phyloP scores from a whole-genome alignment of 1,140 invertebrate species.

The Tetramorium alpestre region DNA sequence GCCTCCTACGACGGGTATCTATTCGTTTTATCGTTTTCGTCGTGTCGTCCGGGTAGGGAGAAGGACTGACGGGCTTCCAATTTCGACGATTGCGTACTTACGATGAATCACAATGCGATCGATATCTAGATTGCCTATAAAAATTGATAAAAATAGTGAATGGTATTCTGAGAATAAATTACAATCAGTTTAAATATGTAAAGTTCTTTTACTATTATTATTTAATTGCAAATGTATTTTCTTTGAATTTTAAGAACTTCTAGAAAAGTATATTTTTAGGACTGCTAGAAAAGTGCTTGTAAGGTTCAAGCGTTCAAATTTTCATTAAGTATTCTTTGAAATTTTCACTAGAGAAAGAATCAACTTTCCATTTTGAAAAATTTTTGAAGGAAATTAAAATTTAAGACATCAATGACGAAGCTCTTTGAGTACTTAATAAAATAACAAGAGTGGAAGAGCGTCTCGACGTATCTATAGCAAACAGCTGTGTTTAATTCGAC shows the following conservation, averaged over 20 bases:
- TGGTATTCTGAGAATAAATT: not conserved
- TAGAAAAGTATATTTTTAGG: not conserved
- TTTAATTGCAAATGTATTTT: not conserved
- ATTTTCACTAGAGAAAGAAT: not conserved
- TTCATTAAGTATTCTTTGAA: not conserved
- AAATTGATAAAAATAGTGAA: not conserved
- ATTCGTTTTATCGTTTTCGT: constrained; percentile 42
- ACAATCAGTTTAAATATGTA: not conserved
- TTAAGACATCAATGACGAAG: not conserved
- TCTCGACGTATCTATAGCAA: not conserved
- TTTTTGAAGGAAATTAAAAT: not conserved
- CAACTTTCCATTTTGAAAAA: not conserved
- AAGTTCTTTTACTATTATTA: not conserved
- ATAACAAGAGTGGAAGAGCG: not conserved
- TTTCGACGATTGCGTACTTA: constrained; percentile 69
- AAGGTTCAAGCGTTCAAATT: not conserved
- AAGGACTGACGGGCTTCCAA: constrained; percentile 44
- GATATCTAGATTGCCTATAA: constrained; percentile 10
- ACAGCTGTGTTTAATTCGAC: not conserved
- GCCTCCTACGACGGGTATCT: constrained; percentile 32
- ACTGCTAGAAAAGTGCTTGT: not conserved
- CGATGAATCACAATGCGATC: constrained; percentile 49
- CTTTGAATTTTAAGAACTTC: not conserved
- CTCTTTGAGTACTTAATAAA: not conserved
- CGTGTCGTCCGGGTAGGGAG: not conserved